Base-by-base conservation (phyloP, 2,113 vertebrate species). In the Felis chaus region DNA sequence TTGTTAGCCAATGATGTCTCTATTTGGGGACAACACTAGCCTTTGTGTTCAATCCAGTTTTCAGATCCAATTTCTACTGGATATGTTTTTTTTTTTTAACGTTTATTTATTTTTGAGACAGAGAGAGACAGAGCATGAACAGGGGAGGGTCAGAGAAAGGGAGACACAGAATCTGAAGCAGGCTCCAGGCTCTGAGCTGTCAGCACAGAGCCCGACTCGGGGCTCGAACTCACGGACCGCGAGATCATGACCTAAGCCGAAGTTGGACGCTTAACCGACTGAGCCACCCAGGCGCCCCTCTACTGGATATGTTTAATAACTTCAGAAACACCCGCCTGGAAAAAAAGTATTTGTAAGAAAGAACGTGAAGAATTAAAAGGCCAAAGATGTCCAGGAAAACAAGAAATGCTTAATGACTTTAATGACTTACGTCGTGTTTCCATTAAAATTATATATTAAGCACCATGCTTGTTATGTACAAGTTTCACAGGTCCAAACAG, bases 311-410 rank as follows among this genome's bases (percentile, higher is more conserved):
- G 12, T 61, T 74, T 71, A 82, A 74, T 93, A 96, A 53, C 7
- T 14, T 92, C 36, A 97, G 66, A 95, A 92, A 95, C 89, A 63
- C 15, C 50, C 86, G 71, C n/a, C 57, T 94, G n/a, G 65, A 48
- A 55, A 83, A 57, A 96, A 89, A 41, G 18, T 80, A 92, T 76
- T 80, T 41, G 14, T 78, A 45, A 65, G 4, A 89, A 92, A 91
- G 79, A 95, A 63, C 48, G 14, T 5, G 68, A 93, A 53, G 21
- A 82, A 41, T 90, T 74, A 79, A 87, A 86, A 94, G 15, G 9
- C 50, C 93, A 33, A 19, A 36, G 7, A 29, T 81, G 23, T 65
- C 27, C 21, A 92, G 45, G 31, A 91, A 91, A 92, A 48, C 41
- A 85, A 82, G 33, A 79, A 61, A 53, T 73, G 25, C 27, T 45